Conservation (phyloP, 2,888 invertebrate species). For the Drosophila pseudotalamancana region DNA sequence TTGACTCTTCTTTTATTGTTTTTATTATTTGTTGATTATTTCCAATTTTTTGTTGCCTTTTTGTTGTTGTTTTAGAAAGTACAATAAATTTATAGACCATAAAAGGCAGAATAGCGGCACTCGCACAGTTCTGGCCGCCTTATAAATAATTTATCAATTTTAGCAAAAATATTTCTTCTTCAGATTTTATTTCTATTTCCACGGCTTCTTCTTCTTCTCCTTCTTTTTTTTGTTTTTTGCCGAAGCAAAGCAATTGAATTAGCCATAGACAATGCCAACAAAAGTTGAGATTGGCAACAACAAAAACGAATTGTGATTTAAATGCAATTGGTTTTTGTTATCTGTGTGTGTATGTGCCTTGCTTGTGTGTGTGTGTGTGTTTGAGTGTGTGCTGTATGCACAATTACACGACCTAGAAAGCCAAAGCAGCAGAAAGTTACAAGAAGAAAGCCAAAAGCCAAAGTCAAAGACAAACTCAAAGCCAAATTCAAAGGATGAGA, state of each 20-base stretch:
- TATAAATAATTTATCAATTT: conserved; percentile 77
- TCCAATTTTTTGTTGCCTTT: conserved; percentile 5
- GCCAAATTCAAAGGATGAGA: conserved; percentile 44
- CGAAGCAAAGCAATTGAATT: conserved; percentile 62
- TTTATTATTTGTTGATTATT: conserved; percentile 29
- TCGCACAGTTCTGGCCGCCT: conserved; percentile 30
- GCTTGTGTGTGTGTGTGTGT: conserved; percentile 19
- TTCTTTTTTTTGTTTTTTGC: not conserved
- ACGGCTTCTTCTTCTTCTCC: too few species aligned
- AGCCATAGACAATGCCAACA: conserved; percentile 58
- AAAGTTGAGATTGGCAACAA: conserved; percentile 29
- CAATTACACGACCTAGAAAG: conserved; percentile 80
- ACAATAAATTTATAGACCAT: conserved; percentile 73
- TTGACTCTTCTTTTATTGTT: conserved; percentile 6
- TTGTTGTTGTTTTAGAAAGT: conserved; percentile 53
- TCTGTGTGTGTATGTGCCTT: conserved; percentile 27
- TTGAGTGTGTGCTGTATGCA: conserved; percentile 55
- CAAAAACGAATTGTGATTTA: conserved; percentile 47
- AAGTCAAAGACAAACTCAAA: conserved; percentile 35
- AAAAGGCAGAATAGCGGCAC: conserved; percentile 54
- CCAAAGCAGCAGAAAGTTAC: conserved; percentile 78
- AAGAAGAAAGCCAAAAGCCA: conserved; percentile 55
- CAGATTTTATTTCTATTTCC: conserved; percentile 12
- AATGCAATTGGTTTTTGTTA: conserved; percentile 65
- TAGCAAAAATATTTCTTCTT: conserved; percentile 28